Conservation (phyloP, 1,140 invertebrate genomes). For the Drosophila triauraria region DNA sequence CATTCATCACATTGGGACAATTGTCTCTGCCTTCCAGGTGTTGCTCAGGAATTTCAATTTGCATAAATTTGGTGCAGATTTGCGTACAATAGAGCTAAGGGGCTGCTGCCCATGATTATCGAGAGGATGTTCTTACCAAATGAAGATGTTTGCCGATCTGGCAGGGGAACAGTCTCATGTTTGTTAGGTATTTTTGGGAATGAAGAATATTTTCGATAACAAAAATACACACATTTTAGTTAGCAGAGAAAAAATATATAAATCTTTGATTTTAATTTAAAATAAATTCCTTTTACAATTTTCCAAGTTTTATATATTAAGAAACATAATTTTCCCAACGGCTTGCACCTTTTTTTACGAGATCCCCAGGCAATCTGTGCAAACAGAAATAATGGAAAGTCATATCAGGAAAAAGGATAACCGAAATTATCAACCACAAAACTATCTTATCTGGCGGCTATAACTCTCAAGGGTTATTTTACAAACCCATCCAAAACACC, state of each 20-base stretch:
- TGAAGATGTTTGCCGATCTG: constrained; percentile 45
- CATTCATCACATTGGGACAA: constrained; percentile 66
- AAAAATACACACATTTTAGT: too few species aligned
- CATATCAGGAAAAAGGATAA: constrained; percentile 38
- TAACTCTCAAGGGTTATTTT: constrained; percentile 38
- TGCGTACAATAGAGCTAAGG: constrained; percentile 70
- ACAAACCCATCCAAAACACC: constrained; percentile 15
- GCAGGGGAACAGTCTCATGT: not conserved
- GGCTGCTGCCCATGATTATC: constrained; percentile 30
- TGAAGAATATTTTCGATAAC: too few species aligned
- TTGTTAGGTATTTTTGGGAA: not conserved
- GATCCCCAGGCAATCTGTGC: constrained; percentile 7
- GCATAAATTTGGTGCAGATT: constrained; percentile 80
- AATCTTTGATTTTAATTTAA: too few species aligned
- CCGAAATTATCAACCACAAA: constrained; percentile 26
- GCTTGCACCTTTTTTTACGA: not conserved
- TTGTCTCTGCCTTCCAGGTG: constrained; percentile 62
- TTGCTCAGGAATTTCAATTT: constrained; percentile 78
- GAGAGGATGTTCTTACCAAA: constrained; percentile 23
- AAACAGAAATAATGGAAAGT: constrained; percentile 15
- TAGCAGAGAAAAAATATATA: too few species aligned
- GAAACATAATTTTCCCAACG: not conserved
- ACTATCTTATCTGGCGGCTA: constrained; percentile 31
- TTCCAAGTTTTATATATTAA: not conserved
- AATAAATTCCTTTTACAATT: not conserved